Base-by-base conservation (phyloP, 1,140 invertebrate species). In the Neodiprion pinetum region DNA sequence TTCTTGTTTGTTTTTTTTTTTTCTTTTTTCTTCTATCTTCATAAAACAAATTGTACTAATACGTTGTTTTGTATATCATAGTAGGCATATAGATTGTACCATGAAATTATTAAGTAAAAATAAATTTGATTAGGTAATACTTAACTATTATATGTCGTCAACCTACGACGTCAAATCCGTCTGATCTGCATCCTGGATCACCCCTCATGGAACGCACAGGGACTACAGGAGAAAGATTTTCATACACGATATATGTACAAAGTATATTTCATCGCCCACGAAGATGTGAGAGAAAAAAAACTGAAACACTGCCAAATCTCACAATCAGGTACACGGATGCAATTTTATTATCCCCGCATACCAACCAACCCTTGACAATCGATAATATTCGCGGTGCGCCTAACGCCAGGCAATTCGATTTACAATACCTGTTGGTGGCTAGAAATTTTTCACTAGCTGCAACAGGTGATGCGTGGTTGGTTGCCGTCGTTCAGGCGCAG, bases 101-200 rank as follows among this genome's bases (percentile, higher is more conserved):
- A 89, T 86, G 87, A 88, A 88, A 88, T 87, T 61, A 88, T 88
- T 87, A 88, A 87, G 86, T 88, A 87, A 89, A 88, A 89, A 88
- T 89, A 89, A 89, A 61, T 89, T 89, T 89, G 86, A 89, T 89
- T 89, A 89, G 88, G 85, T 89, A 89, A 88, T 89, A 85, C 28
- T 61, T 61, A 61, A 61, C 8, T 61, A 61, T 61, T 40, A 5
- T 40, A 40, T 5, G 28, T 40, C 28, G 28, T 40, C 28, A 40
- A 40, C 28, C 28, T 40, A 40, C 5, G 2, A 40, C 28, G 28
- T 2, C 1, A 40, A 40, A 40, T 0, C 28, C 28, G 28, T 40
- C 28, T 4, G 2, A 40, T 40, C 28, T 40, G 28, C 5, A 40
- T 40, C 2, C 28, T 40, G 28, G 28, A 40, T 40, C 5, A 40